Conservation (phyloP, 2,113 vertebrate species). For the Elephas maximus region DNA sequence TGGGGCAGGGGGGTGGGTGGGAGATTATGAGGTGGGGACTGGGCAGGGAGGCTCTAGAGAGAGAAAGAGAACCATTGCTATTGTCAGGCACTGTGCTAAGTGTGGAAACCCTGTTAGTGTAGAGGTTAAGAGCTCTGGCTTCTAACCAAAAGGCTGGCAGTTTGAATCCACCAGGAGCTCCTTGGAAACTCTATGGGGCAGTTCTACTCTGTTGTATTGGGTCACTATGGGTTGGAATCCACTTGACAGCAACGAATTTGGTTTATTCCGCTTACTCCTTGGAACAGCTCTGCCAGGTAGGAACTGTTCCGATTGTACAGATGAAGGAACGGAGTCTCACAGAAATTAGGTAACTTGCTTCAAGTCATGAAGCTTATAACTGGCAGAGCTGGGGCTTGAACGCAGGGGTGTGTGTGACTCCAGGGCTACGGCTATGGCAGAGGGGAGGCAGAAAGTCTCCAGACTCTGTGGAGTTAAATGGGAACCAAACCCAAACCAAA, state of each 20-base stretch:
- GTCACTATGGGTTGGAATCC: too few relatives aligned
- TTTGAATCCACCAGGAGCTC: too few relatives aligned
- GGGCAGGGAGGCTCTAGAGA: background rate
- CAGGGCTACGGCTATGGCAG: rapidly evolving
- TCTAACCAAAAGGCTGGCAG: too few relatives aligned
- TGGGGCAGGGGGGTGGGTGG: background rate
- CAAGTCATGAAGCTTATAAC: background rate
- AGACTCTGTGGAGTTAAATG: background rate
- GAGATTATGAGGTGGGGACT: background rate
- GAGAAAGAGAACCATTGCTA: too few relatives aligned
- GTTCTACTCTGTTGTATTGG: too few relatives aligned
- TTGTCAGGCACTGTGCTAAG: background rate
- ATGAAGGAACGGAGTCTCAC: background rate
- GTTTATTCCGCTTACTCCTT: background rate
- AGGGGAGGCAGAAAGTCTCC: background rate
- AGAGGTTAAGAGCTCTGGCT: too few relatives aligned
- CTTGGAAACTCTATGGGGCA: too few relatives aligned
- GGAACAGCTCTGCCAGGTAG: background rate
- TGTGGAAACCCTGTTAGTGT: too few relatives aligned
- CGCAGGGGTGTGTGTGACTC: background rate
- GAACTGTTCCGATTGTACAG: rapidly evolving
- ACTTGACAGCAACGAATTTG: too few relatives aligned
- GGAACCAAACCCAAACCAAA: background rate
- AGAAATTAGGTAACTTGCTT: background rate
- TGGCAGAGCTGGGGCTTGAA: background rate